Evolutionary conservation across 2,888 invertebrate genomes (phyloP), one percentile per base, ranked within the genome.

Genomic region (Lasius fuliginosus): DNA sequence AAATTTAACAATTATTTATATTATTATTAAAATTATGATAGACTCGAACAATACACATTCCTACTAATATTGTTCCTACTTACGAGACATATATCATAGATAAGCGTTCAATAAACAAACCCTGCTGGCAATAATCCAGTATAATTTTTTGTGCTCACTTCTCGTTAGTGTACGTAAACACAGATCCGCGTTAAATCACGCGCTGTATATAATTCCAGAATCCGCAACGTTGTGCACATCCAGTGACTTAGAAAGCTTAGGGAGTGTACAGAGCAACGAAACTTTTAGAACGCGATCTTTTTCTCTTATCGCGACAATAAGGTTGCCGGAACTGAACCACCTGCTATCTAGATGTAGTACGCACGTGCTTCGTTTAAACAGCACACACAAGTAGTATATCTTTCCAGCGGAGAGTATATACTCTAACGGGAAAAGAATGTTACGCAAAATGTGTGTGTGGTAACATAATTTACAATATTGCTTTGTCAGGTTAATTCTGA

Each of bases 401-500:
- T 71, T 33, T 12, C 30, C 58, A 53, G 53, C 23, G 71, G 1
- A 42, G 0, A 53, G 23, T 23, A 23, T 4, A 5, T 58, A 73
- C 30, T 18, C 30, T 42, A 58, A 58, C 30, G 68, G 36, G 27
- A 75, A 77, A 68, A 75, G 40, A 77, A 58, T 68, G 71, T 23
- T 33, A 30, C n/a, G 58, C 33, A 23, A 79, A 36, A 36, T 36
- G 36, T 36, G 36, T 36, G 4, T 46, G 23, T 69, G 40, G 30
- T 33, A 23, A 6, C 23, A 15, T 69, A 77, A 79, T 79, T 79
- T 79, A 79, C 42, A 79, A 79, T 79, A 79, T 69, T 36, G 23
- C n/a, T 77, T 77, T 79, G 71, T 79, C 79, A 46, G 23, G 18
- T 23, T 58, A 79, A 71, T 79, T 42, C 33, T n/a, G 58, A 60